These are phyloP conservation scores for Lasioglossum albipes DNA, from an alignment of 1,140 invertebrate genomes.

Conservation along the genomic window DNA sequence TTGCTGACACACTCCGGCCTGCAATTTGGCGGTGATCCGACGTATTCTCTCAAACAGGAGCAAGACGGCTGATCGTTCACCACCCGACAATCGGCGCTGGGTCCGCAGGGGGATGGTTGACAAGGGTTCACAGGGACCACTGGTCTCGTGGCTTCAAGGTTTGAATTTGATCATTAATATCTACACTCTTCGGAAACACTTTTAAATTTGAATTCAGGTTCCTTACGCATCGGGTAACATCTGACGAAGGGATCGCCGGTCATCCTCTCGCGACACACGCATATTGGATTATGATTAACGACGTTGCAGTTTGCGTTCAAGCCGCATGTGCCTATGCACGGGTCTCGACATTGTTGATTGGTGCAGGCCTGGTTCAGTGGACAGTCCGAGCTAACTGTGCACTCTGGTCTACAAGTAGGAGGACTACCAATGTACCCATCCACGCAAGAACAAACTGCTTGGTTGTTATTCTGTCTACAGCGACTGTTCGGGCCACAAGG, in stretches of 20 bases:
- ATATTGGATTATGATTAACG: constrained; percentile 78
- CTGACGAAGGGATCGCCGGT: constrained; percentile 81
- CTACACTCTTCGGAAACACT: too few relatives aligned
- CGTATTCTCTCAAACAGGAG: constrained; percentile 83
- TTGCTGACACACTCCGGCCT: constrained; percentile 85
- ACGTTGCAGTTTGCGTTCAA: constrained; percentile 82
- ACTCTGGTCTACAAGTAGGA: constrained; percentile 84
- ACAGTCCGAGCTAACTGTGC: constrained; percentile 85
- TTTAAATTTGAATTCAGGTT: constrained; percentile 78
- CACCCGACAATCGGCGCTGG: constrained; percentile 84
- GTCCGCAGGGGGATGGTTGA: constrained; percentile 86
- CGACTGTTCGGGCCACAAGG: constrained; percentile 85
- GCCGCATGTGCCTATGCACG: constrained; percentile 84
- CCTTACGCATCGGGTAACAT: constrained; percentile 81
- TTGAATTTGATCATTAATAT: constrained; percentile 12
- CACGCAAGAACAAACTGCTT: constrained; percentile 84
- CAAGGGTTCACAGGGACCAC: constrained; percentile 80
- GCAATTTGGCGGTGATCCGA: constrained; percentile 84
- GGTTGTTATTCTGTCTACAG: constrained; percentile 80
- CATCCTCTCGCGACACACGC: constrained; percentile 73
- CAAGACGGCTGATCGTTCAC: constrained; percentile 83
- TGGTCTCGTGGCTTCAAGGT: constrained; percentile 58
- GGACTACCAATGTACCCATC: constrained; percentile 83
- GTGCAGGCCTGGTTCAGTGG: constrained; percentile 82
- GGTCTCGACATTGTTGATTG: constrained; percentile 84